These are phyloP conservation scores for Morone saxatilis DNA, from an alignment of 2,113 vertebrate genomes.

Conservation along the genomic window DNA sequence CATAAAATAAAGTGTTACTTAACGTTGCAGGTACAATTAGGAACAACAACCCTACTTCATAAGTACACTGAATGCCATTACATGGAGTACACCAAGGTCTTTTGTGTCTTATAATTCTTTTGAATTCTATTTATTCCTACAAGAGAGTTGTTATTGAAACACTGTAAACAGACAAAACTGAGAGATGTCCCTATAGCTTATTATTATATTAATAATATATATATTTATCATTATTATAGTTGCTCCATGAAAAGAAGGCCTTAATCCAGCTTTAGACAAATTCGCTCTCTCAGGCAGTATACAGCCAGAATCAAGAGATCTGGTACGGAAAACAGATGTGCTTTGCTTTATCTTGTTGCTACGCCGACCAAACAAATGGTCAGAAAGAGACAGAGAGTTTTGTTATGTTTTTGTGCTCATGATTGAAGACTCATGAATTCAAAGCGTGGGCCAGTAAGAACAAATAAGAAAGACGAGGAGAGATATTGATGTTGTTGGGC, in stretches of 20 bases:
- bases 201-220: too few species aligned
- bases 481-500: neutral
- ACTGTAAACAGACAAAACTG: conserved; percentile 28
- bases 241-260: conserved; percentile 29
- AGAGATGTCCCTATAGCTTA: neutral
- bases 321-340: conserved; percentile 23
- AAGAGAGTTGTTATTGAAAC: conserved; percentile 1
- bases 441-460: neutral
- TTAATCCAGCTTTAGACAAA: conserved; percentile 11
- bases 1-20: neutral
- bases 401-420: neutral
- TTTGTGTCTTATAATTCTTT: neutral
- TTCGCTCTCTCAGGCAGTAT: neutral
- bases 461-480: neutral
- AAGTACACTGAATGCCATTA: conserved; percentile 14
- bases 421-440: neutral
- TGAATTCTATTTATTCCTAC: neutral
- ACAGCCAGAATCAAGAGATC: conserved; percentile 12
- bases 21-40: neutral
- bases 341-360: conserved; percentile 21
- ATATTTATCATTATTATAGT: neutral
- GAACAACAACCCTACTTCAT: conserved; percentile 4
- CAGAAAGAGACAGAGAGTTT: neutral
- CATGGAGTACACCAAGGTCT: neutral
- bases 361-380: conserved; percentile 33